These are phyloP conservation scores for Taxidea taxus DNA, from an alignment of 2,113 vertebrate species.

Conservation along the genomic window DNA sequence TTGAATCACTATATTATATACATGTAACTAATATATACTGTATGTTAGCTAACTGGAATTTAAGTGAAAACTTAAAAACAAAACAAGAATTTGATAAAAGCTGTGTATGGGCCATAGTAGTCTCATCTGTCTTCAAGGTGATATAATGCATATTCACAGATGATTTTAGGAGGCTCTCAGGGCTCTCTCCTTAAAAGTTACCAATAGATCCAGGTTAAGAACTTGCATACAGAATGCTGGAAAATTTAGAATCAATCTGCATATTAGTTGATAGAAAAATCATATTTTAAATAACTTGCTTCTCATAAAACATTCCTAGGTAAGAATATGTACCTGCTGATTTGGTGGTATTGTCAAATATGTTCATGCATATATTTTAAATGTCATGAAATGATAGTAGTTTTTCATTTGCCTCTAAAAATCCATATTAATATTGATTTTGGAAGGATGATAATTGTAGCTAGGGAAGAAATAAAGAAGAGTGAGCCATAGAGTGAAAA, in stretches of 20 bases:
- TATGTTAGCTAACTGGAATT: neutral
- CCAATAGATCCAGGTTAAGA: neutral
- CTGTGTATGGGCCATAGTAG: accelerated
- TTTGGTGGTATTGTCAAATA: neutral
- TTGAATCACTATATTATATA: neutral
- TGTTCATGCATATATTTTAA: neutral
- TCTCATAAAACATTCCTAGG: neutral
- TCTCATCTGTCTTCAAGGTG: neutral
- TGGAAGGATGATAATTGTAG: neutral
- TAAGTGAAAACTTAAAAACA: neutral
- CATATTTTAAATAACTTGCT: neutral
- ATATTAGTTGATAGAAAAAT: neutral
- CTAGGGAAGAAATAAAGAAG: neutral
- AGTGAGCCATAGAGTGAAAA: neutral
- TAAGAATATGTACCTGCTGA: neutral
- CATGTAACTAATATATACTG: neutral
- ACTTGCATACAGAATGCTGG: neutral
- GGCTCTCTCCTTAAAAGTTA: neutral
- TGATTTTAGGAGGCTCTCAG: neutral
- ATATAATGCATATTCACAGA: neutral
- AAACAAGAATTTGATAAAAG: neutral
- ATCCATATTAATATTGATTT: neutral
- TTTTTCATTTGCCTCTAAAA: neutral
- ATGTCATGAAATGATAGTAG: neutral
- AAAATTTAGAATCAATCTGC: neutral